Evolutionary conservation across 2,888 invertebrate species (phyloP), one percentile per base, ranked within the genome.

Genomic region (Apodemia duryi): DNA sequence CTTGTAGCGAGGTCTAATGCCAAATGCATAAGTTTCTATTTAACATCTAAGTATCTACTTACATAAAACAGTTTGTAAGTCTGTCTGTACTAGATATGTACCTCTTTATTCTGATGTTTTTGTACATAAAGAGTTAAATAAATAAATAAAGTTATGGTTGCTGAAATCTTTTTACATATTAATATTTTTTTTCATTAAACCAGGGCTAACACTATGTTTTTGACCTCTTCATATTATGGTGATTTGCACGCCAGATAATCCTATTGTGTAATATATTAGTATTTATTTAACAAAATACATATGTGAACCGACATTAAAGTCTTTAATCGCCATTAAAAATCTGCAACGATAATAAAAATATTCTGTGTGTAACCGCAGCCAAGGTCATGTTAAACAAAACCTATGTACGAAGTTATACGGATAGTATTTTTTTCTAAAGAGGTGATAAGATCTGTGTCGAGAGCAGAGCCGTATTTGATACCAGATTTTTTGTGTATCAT

Each of bases 301-400:
- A 88, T 82, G 78, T 90, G 89, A 90, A 88, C 89, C 87, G 80
- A 79, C 78, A 75, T 80, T 77, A 67, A 83, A 85, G 86, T 83
- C 86, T 76, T 74, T 76, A 83, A 90, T 89, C 90, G 63, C 64
- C 43, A 73, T 74, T 81, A 79, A 71, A 73, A 73, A 89, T 90
- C 89, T 79, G 81, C 73, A 77, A 79, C 82, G 80, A 82, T 80
- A 82, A 84, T 46, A 46, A 46, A 49, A 49, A n/a, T 87, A 84
- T 84, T 83, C 82, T 32, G 80, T 77, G 74, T 73, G 80, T 79
- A 82, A 83, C 83, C 86, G 81, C 82, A 70, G 73, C 73, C 86
- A 91, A 91, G 91, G 91, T 83, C 86, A 86, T 79, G 74, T 69
- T 49, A 73, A 75, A 74, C 80, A 84, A 88, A 83, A 87, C 85